A percentile compares a stretch with the other conserved stretches of the same genome.
Conservation (phyloP, 2,797 vertebrate genomes). For the Tapirus indicus region DNA sequence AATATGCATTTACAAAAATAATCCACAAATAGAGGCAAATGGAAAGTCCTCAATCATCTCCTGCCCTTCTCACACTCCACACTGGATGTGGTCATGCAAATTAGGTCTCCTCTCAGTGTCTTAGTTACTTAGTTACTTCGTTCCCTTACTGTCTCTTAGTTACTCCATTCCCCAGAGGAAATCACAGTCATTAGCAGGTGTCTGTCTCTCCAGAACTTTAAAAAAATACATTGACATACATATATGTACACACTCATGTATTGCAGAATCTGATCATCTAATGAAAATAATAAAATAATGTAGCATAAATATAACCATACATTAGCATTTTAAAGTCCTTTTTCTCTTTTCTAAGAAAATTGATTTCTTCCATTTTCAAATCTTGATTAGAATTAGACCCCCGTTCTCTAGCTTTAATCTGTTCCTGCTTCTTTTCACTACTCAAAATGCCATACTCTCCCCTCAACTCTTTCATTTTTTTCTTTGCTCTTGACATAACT, state of each 20-base stretch:
- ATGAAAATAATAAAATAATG: neutral
- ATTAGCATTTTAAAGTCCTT: conserved; percentile 19
- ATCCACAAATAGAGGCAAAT: neutral
- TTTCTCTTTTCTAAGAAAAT: conserved; percentile 24
- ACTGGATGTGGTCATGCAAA: neutral
- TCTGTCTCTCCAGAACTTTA: neutral
- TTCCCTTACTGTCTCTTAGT: neutral
- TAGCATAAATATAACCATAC: neutral
- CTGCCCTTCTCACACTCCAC: neutral
- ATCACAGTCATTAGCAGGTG: neutral
- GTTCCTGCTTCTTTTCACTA: neutral
- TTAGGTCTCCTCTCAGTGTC: neutral
- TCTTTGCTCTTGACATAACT: neutral
- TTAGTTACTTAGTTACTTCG: neutral
- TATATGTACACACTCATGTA: neutral
- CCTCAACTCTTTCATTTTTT: neutral
- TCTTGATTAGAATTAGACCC: neutral
- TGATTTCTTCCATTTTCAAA: neutral
- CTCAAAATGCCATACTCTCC: neutral
- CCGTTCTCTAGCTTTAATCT: neutral
- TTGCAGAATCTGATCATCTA: neutral
- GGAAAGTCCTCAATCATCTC: neutral
- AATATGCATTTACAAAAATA: neutral
- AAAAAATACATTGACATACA: neutral
- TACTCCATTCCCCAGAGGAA: neutral